Percentiles rank a stretch among this genome's conserved stretches.
Conservation (phyloP, 2,888 invertebrate species). For the Ormyrus pomaceus region DNA sequence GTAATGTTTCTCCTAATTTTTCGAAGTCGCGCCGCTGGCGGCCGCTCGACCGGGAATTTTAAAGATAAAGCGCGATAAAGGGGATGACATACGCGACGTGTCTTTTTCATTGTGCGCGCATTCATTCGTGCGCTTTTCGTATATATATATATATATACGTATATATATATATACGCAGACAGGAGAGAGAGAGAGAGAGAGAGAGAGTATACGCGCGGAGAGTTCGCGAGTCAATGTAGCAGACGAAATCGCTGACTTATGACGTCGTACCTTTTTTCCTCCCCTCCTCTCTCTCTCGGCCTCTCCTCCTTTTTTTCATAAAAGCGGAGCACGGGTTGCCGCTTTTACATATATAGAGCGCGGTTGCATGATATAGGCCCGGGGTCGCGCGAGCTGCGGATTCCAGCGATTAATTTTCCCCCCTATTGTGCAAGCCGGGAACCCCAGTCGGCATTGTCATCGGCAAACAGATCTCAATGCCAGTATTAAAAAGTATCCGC, state of each 20-base stretch:
- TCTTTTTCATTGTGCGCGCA: conserved; percentile 60
- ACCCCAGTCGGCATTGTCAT: conserved; percentile 71
- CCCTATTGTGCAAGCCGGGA: conserved; percentile 69
- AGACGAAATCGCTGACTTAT: conserved; percentile 75
- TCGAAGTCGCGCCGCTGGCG: conserved; percentile 56
- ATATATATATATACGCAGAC: neutral
- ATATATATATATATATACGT: neutral
- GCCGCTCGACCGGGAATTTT: conserved; percentile 63
- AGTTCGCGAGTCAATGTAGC: conserved; percentile 72
- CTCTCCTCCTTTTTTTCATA: conserved; percentile 64
- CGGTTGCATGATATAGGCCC: conserved; percentile 10
- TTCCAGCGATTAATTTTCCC: conserved; percentile 74
- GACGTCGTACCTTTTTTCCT: conserved; percentile 69
- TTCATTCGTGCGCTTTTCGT: conserved; percentile 45
- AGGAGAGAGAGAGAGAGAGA: conserved; percentile 1
- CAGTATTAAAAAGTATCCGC: conserved; percentile 73
- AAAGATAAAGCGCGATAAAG: conserved; percentile 68
- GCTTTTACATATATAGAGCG: conserved; percentile 66
- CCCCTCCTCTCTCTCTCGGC: neutral
- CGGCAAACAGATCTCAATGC: conserved; percentile 74
- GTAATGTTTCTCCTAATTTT: conserved; percentile 70
- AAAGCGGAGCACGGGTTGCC: conserved; percentile 62
- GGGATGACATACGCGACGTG: conserved; percentile 71
- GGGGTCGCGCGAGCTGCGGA: conserved; percentile 61
- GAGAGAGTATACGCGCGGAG: conserved; percentile 54